phyloP scores from a whole-genome alignment of 2,797 vertebrate species.

The Thamnophis elegans region DNA sequence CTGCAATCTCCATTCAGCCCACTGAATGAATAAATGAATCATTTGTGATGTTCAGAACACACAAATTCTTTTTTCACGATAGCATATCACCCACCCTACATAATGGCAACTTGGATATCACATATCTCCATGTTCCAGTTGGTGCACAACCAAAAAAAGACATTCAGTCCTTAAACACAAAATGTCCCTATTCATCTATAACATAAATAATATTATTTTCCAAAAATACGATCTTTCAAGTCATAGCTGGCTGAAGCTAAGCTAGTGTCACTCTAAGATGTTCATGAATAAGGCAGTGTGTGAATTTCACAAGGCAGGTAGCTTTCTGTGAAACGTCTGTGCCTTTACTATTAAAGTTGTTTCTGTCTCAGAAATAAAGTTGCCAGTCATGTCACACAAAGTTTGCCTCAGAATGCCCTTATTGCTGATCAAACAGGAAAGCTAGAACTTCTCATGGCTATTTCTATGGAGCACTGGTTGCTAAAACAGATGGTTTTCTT shows the following conservation, averaged over 20 bases:
- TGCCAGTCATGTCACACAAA: slow-evolving; percentile 24
- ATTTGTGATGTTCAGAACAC: slow-evolving; percentile 51
- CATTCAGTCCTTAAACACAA: slow-evolving; percentile 52
- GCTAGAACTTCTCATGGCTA: not conserved
- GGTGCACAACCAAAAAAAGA: slow-evolving; percentile 50
- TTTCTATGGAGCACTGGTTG: slow-evolving; percentile 15
- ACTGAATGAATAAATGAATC: slow-evolving; percentile 53
- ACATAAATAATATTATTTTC: slow-evolving; percentile 64
- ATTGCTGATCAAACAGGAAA: slow-evolving; percentile 40
- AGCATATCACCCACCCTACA: slow-evolving; percentile 17
- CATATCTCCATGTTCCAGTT: slow-evolving; percentile 31
- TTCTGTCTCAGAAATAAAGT: slow-evolving; percentile 23
- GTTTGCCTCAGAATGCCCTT: slow-evolving; percentile 7
- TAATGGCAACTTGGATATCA: slow-evolving; percentile 29
- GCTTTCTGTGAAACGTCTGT: slow-evolving; percentile 50
- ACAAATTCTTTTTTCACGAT: slow-evolving; percentile 12
- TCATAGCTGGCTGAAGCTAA: slow-evolving; percentile 45
- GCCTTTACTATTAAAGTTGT: slow-evolving; percentile 39
- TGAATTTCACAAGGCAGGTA: slow-evolving; percentile 46
- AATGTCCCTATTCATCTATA: slow-evolving; percentile 55
- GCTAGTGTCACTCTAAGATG: slow-evolving; percentile 45
- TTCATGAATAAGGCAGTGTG: slow-evolving; percentile 58
- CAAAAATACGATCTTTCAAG: slow-evolving; percentile 55
- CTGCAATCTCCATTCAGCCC: slow-evolving; percentile 36
- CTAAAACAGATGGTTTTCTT: slow-evolving; percentile 12